phyloP scores from a whole-genome alignment of 2,888 invertebrate genomes.

The Girardia tigrina region DNA sequence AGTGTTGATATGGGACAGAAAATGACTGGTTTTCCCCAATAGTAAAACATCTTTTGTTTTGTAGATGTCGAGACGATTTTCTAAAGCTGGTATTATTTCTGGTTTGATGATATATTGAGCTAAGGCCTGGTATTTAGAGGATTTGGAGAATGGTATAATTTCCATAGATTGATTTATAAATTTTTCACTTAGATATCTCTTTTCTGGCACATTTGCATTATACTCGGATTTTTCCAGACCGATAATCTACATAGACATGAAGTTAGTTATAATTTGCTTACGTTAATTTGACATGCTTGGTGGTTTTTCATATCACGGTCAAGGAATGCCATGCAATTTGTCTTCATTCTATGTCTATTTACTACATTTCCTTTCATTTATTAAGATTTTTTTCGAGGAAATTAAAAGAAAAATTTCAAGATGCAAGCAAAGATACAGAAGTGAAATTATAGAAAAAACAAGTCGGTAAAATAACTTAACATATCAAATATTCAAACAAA shows the following conservation, averaged over 20 bases:
- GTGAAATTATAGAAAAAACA: not conserved
- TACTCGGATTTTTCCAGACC: no score
- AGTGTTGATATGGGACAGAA: conserved; percentile 3
- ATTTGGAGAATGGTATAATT: not conserved
- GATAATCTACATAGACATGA: conserved; percentile 12
- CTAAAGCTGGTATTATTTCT: not conserved
- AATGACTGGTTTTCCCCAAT: not conserved
- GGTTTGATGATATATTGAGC: not conserved
- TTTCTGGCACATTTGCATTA: no score
- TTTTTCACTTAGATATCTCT: not conserved
- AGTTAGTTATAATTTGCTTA: not conserved
- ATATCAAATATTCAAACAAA: not conserved
- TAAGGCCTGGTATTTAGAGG: not conserved
- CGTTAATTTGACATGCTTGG: not conserved
- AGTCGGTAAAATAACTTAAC: not conserved
- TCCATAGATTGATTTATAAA: not conserved
- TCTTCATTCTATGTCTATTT: not conserved
- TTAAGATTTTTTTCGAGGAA: not conserved
- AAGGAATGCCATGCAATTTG: not conserved
- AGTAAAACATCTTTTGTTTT: not conserved
- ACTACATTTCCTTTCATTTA: not conserved
- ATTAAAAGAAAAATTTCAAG: not conserved
- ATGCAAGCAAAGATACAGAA: not conserved
- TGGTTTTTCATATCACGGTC: not conserved
- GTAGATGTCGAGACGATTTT: not conserved